These are phyloP conservation scores for Drosophila antonietae DNA, from an alignment of 2,888 invertebrate genomes.

Conservation along the genomic window DNA sequence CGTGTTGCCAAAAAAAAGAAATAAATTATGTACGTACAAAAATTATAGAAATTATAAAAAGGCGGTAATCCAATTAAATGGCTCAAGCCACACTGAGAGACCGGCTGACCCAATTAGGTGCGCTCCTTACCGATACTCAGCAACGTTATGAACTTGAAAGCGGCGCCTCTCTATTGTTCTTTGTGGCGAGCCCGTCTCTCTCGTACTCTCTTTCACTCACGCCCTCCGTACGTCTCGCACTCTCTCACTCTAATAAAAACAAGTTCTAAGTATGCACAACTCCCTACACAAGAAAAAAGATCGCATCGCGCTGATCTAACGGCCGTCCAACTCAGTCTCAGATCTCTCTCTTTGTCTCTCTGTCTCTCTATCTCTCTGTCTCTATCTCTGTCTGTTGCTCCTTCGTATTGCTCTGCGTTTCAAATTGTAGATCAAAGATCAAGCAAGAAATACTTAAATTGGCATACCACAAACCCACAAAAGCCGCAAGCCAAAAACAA, in stretches of 20 bases:
- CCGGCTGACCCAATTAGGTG: slow-evolving; percentile 82
- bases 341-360: slow-evolving; percentile 23
- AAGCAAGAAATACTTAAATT: slow-evolving; percentile 72
- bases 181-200: slow-evolving; percentile 11
- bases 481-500: slow-evolving; percentile 36
- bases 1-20: slow-evolving; percentile 55
- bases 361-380: not conserved
- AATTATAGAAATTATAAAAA: slow-evolving; percentile 70
- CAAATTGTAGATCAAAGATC: slow-evolving; percentile 81
- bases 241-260: slow-evolving; percentile 54
- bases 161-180: slow-evolving; percentile 78
- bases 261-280: slow-evolving; percentile 59
- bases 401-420: slow-evolving; percentile 65
- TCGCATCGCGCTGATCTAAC: slow-evolving; percentile 77
- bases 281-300: slow-evolving; percentile 65
- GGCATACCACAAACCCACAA: slow-evolving; percentile 66
- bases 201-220: not conserved
- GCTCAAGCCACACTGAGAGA: slow-evolving; percentile 52
- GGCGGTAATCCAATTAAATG: slow-evolving; percentile 83
- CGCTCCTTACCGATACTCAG: slow-evolving; percentile 60
- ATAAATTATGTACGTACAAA: not conserved
- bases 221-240: too few relatives aligned
- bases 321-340: slow-evolving; percentile 68
- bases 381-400: slow-evolving; percentile 25
- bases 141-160: slow-evolving; percentile 72